Base-by-base conservation (phyloP, 2,888 invertebrate genomes). In the Zaprionus obscuricornis region DNA sequence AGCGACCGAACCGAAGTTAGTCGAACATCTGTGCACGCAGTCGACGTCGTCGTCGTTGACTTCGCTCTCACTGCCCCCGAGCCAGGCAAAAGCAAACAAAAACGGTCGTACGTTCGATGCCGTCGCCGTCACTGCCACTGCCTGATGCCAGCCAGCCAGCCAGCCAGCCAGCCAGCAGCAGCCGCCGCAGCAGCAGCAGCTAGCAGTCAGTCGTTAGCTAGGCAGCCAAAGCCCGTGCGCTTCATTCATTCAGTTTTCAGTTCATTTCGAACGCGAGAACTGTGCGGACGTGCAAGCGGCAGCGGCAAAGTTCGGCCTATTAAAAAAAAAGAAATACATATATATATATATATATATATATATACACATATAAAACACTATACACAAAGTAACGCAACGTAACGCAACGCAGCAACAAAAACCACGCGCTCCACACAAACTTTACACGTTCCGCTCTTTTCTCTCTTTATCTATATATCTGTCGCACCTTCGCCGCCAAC, bases 201-300 rank as follows among this genome's bases (percentile, higher is more conserved):
- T n/a, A n/a, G n/a, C n/a, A n/a, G 31, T 11, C 11, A 11, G 8
- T 11, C 11, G 31, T 11, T 31, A 11, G 31, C 31, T 31, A n/a
- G 18, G 13, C 40, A 51, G 47, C 45, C 29, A 45, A 50, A 54
- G 76, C 52, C 64, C 52, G 67, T 68, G 57, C 67, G 63, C 69
- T 67, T 69, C 68, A 71, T 78, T 72, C 72, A 71, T 76, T 60
- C 82, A 79, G 82, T 84, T 87, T 87, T 88, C 85, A 89, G 88
- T 89, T 89, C 88, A 85, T 74, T 84, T 85, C 78, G 88, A 89
- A 89, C 89, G 89, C 88, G 89, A 89, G 88, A 87, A 88, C 88
- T 82, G 89, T 88, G 86, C 85, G 86, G 89, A 88, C 88, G 88
- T 89, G 87, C 76, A 34, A 59, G 62, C 49, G 71, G 66, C 59